Conservation (phyloP, 2,888 invertebrate species). For the Osmoderma eremita region DNA sequence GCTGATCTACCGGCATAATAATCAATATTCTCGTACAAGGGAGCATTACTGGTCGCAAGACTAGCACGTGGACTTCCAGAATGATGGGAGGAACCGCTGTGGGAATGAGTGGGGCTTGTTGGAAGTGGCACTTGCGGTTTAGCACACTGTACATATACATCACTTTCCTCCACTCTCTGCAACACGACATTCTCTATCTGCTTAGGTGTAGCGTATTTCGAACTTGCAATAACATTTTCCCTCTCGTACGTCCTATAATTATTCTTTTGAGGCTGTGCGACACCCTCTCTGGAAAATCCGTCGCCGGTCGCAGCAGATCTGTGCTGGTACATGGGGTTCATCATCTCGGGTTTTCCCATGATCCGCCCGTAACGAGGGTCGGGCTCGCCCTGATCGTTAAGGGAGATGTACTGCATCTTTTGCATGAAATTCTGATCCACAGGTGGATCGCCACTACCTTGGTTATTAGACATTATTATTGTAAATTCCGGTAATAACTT, state of each 20-base stretch:
- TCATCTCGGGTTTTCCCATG: constrained; percentile 57
- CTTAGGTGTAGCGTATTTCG: constrained; percentile 82
- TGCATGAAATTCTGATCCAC: constrained; percentile 57
- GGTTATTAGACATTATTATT: constrained; percentile 39
- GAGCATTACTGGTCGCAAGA: constrained; percentile 60
- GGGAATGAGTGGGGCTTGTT: constrained; percentile 70
- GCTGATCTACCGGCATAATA: constrained; percentile 71
- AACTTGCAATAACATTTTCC: constrained; percentile 79
- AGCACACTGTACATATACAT: constrained; percentile 63
- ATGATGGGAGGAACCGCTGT: constrained; percentile 71
- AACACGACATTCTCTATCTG: constrained; percentile 69
- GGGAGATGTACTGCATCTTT: constrained; percentile 58
- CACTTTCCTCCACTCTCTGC: constrained; percentile 59
- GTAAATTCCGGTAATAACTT: too few relatives aligned
- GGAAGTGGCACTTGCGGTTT: constrained; percentile 60
- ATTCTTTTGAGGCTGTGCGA: constrained; percentile 51
- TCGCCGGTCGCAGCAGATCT: constrained; percentile 74
- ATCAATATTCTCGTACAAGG: constrained; percentile 86
- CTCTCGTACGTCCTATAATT: constrained; percentile 74
- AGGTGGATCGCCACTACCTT: constrained; percentile 45
- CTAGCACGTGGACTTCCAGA: constrained; percentile 64
- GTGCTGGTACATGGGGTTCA: constrained; percentile 60
- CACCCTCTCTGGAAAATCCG: constrained; percentile 69
- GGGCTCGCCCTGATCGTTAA: constrained; percentile 53
- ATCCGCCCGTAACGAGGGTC: constrained; percentile 62